Conservation (phyloP, 1,140 invertebrate species). For the Hyphantria cunea region DNA sequence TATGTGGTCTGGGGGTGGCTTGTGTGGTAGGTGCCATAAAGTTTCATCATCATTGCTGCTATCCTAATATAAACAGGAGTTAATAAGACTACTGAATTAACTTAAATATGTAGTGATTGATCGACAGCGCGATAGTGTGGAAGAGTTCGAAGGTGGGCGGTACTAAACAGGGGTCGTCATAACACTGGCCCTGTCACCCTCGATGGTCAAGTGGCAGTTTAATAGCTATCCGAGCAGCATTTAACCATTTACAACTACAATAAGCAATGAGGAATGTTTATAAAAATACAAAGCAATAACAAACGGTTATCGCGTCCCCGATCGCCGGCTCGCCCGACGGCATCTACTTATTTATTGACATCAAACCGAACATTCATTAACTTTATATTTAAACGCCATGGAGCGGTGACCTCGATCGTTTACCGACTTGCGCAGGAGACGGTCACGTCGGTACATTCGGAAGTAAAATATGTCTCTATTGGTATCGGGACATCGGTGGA, state of each 20-base stretch:
- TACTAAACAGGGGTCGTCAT: too few species aligned
- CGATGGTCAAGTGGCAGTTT: too few species aligned
- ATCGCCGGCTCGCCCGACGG: constrained; percentile 1
- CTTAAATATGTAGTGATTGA: too few species aligned
- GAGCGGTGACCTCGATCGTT: constrained; percentile 20
- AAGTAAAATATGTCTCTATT: constrained; percentile 61
- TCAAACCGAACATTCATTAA: constrained; percentile 9
- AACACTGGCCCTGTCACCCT: too few species aligned
- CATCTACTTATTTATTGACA: constrained; percentile 23
- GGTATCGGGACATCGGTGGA: constrained; percentile 40
- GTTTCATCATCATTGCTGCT: too few species aligned
- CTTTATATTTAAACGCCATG: constrained; percentile 8
- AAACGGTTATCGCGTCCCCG: constrained; percentile 19
- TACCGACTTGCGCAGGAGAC: constrained; percentile 6
- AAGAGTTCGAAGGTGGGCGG: too few species aligned
- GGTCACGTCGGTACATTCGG: constrained; percentile 23
- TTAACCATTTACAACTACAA: constrained; percentile 1
- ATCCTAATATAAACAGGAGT: too few species aligned
- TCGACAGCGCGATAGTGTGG: too few species aligned
- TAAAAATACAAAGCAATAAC: constrained; percentile 12
- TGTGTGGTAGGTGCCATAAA: too few species aligned
- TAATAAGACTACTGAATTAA: too few species aligned
- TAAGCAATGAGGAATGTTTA: not conserved
- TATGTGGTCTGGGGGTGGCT: too few species aligned
- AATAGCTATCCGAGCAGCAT: not conserved